Conservation (phyloP, 2,113 vertebrate genomes). For the Butastur rufipennis region DNA sequence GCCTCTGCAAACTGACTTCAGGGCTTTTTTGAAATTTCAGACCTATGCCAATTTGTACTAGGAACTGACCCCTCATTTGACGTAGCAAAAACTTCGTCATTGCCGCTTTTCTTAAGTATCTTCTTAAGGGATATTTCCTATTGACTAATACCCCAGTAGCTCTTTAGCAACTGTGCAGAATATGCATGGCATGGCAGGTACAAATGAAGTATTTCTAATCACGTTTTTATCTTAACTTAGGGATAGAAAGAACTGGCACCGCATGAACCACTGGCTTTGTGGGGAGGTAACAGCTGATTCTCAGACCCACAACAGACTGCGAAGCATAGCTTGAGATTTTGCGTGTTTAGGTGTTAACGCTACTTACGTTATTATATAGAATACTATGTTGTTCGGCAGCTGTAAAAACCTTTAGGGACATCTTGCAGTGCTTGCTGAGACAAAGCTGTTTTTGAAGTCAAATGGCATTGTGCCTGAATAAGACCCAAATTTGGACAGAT, state of each 20-base stretch:
- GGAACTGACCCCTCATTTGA: neutral
- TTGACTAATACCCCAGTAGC: neutral
- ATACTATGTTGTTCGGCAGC: neutral
- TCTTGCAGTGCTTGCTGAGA: neutral
- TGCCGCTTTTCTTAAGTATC: neutral
- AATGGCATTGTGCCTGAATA: neutral
- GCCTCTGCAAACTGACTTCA: neutral
- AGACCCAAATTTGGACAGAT: neutral
- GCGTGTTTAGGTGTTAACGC: neutral
- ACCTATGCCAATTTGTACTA: neutral
- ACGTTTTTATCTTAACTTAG: neutral
- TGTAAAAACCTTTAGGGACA: neutral
- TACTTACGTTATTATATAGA: neutral
- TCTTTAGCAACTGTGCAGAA: neutral
- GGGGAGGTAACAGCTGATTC: neutral
- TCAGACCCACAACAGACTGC: neutral
- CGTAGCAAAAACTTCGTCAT: neutral
- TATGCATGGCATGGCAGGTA: neutral
- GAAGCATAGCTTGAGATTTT: neutral
- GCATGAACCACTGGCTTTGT: neutral
- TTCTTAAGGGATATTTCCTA: neutral
- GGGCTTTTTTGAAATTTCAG: neutral
- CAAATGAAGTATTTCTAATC: neutral
- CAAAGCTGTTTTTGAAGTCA: neutral
- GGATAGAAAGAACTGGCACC: neutral